Evolutionary conservation across 2,113 vertebrate species (phyloP).

Genomic region (Pelvicachromis taeniatus): DNA sequence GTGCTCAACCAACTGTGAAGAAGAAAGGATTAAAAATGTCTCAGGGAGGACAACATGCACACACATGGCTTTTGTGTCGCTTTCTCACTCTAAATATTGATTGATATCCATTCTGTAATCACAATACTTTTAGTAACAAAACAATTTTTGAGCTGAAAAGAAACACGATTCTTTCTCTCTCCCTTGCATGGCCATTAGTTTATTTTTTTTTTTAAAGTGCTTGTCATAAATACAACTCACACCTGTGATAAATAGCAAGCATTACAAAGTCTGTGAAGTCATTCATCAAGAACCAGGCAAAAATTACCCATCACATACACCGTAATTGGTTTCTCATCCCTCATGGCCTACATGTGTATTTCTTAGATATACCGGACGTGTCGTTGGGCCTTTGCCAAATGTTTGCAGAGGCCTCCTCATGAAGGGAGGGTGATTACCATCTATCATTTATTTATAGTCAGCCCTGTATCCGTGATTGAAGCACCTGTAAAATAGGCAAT

Average conservation of each 20-base stretch:
- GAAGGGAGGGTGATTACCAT: slow-evolving; percentile 58
- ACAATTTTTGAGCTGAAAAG: background rate
- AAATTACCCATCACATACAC: slow-evolving; percentile 8
- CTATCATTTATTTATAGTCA: slow-evolving; percentile 66
- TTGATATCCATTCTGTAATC: background rate
- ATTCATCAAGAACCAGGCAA: slow-evolving; percentile 19
- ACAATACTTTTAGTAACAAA: background rate
- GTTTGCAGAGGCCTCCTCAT: slow-evolving; percentile 52
- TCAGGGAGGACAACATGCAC: background rate
- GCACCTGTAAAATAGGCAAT: slow-evolving; percentile 74
- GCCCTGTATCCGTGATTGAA: slow-evolving; percentile 62
- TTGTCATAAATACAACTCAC: background rate
- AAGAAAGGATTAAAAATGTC: slow-evolving; percentile 36
- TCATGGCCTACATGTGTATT: background rate
- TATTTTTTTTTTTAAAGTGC: background rate
- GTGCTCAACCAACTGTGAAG: slow-evolving; percentile 43
- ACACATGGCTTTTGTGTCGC: background rate
- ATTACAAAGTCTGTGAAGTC: slow-evolving; percentile 9
- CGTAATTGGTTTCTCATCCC: slow-evolving; percentile 21
- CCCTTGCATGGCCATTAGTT: background rate
- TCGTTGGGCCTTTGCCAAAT: slow-evolving; percentile 32
- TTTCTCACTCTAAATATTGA: background rate
- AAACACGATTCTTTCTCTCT: background rate
- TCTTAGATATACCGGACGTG: background rate
- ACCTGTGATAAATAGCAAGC: slow-evolving; percentile 5